phyloP scores from a whole-genome alignment of 2,888 invertebrate species.

The Eustalomyia histrio region DNA sequence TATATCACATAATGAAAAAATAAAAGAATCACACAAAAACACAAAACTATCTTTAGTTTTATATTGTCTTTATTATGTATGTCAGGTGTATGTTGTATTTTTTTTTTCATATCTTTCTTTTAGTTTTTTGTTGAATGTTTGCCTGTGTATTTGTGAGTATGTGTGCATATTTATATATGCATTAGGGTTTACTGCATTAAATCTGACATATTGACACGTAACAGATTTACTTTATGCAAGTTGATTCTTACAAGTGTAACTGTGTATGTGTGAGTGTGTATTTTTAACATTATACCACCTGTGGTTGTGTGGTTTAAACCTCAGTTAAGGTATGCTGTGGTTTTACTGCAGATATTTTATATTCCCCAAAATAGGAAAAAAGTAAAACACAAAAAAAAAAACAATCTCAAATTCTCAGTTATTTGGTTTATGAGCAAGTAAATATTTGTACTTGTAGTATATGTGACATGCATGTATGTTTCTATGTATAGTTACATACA shows the following conservation, averaged over 20 bases:
- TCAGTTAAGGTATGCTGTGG: conserved; percentile 49
- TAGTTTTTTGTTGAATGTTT: neutral
- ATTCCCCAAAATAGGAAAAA: conserved; percentile 9
- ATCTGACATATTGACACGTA: conserved; percentile 59
- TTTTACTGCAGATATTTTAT: conserved; percentile 54
- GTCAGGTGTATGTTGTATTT: conserved; percentile 16
- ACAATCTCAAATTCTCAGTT: neutral
- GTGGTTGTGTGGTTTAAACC: conserved; percentile 47
- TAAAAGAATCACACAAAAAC: neutral
- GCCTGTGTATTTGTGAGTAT: neutral
- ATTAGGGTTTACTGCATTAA: conserved; percentile 56
- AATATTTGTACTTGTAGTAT: neutral
- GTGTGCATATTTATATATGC: conserved; percentile 17
- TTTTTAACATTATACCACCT: conserved; percentile 39
- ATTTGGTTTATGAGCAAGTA: conserved; percentile 10
- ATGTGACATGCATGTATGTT: too few species aligned
- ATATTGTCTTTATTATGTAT: conserved; percentile 13
- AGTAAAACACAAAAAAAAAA: conserved; percentile 7
- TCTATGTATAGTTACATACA: neutral
- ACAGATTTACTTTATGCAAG: conserved; percentile 45
- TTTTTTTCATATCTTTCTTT: conserved; percentile 16
- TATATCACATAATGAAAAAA: neutral
- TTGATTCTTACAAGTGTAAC: neutral
- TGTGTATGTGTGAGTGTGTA: neutral
- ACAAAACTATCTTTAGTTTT: conserved; percentile 16